These are phyloP conservation scores for Idaea biselata DNA, from an alignment of 2,888 invertebrate species.

Conservation along the genomic window DNA sequence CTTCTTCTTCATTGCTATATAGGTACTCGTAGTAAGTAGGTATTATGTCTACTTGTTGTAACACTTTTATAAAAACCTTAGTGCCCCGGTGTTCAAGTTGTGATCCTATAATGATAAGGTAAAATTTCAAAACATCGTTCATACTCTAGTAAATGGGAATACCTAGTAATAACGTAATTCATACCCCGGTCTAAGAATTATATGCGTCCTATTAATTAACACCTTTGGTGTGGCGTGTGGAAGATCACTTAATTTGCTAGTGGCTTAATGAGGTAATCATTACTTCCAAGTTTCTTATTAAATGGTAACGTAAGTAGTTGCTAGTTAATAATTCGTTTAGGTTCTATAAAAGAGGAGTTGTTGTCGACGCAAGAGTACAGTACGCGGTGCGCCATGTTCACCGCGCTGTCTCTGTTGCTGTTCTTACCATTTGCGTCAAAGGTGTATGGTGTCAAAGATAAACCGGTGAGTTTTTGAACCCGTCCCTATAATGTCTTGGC, in stretches of 20 bases:
- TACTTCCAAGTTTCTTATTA: slow-evolving; percentile 15
- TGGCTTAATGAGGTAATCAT: slow-evolving; percentile 50
- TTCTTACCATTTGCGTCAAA: slow-evolving; percentile 39
- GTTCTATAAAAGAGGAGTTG: background rate
- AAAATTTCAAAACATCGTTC: no score
- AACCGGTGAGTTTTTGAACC: slow-evolving; percentile 50
- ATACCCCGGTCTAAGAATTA: slow-evolving; percentile 32
- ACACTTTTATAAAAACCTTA: no score
- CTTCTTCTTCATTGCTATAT: no score
- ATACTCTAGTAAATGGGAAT: no score
- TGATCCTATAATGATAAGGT: no score
- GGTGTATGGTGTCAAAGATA: slow-evolving; percentile 56
- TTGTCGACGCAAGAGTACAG: slow-evolving; percentile 30
- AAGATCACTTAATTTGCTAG: slow-evolving; percentile 54
- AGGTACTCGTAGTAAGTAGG: no score
- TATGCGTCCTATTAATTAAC: slow-evolving; percentile 55
- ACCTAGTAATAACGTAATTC: background rate
- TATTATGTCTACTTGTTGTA: no score
- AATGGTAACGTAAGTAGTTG: background rate
- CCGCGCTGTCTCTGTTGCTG: slow-evolving; percentile 49
- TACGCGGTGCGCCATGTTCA: slow-evolving; percentile 56
- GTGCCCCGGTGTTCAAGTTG: no score
- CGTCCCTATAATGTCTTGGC: no score
- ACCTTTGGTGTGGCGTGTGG: slow-evolving; percentile 51
- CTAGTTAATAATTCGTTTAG: background rate